Conservation (phyloP, 2,797 vertebrate genomes). For the Botia kubotai region DNA sequence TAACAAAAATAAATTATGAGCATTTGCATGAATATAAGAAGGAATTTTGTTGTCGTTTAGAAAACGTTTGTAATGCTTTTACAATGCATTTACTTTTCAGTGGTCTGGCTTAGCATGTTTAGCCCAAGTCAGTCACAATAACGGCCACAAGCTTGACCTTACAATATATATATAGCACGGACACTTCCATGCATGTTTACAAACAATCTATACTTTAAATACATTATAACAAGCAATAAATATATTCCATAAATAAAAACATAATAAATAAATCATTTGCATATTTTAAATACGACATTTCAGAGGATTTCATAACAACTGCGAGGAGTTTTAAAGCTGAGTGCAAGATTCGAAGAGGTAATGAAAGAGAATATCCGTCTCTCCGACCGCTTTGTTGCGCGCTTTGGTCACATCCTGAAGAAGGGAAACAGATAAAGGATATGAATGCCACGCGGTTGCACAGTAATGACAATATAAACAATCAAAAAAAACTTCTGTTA, state of each 20-base stretch:
- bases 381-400: conserved; percentile 81
- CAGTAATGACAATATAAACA: not conserved
- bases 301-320: conserved; percentile 6
- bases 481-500: too few relatives aligned
- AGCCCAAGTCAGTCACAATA: conserved; percentile 39
- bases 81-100: conserved; percentile 62
- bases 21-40: not conserved
- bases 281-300: conserved; percentile 13
- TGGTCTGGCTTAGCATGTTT: conserved; percentile 15
- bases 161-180: conserved; percentile 30
- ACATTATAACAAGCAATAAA: conserved; percentile 48
- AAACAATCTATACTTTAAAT: conserved; percentile 19
- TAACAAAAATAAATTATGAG: not conserved
- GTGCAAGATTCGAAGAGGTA: conserved; percentile 65
- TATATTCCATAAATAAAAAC: conserved; percentile 60
- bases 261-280: conserved; percentile 57
- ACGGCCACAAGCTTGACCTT: conserved; percentile 46
- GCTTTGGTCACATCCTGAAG: conserved; percentile 75
- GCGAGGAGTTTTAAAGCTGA: not conserved
- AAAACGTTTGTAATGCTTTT: conserved; percentile 59
- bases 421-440: conserved; percentile 53
- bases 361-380: conserved; percentile 79
- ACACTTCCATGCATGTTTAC: conserved; percentile 39
- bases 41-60: not conserved
- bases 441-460: conserved; percentile 2